Base-by-base conservation (phyloP, 2,888 invertebrate genomes). In the Teleogryllus oceanicus region DNA sequence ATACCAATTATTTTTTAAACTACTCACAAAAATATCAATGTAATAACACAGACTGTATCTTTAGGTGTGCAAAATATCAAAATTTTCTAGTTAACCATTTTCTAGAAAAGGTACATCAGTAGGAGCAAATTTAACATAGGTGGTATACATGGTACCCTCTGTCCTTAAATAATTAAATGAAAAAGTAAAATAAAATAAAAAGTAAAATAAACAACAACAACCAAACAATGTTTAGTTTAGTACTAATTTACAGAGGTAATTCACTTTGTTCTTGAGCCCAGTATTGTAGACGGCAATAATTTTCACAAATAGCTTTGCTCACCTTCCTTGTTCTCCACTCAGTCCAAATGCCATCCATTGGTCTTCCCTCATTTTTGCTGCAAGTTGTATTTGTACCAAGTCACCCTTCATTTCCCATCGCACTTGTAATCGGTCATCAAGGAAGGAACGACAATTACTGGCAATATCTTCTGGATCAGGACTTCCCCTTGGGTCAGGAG, bases 341-440 rank as follows among this genome's bases (percentile, higher is more conserved):
- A 95, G 87, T 0, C 96, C 96, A 83, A 97, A 96, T 0, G 96
- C 93, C 89, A 96, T 93, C 87, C 96, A 97, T 85, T 96, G 94
- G 85, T 95, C 94, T 84, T 94, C 94, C 49, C 90, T 89, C 51
- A 96, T 94, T 51, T 92, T 90, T 0, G 94, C 96, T 2, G 94
- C 92, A 76, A 96, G 86, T 51, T 94, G 93, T 79, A 97, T 92
- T 85, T 94, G 92, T 3, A 96, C 90, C 81, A 92, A 90, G 78
- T 93, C 92, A 86, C 90, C 80, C 87, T 93, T 91, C 79, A 94
- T 87, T 85, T 94, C 93, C 97, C 97, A 97, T 83, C 94, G 92
- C 20, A 97, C 93, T 88, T 96, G 96, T 81, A 97, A 88, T 83
- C 93, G 91, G 84, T 94, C 94, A 82, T 94, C 92, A 84, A 96